A percentile compares a stretch with the other conserved stretches of the same genome.
Conservation (phyloP, 2,888 invertebrate genomes). For the Sericinus montela region DNA sequence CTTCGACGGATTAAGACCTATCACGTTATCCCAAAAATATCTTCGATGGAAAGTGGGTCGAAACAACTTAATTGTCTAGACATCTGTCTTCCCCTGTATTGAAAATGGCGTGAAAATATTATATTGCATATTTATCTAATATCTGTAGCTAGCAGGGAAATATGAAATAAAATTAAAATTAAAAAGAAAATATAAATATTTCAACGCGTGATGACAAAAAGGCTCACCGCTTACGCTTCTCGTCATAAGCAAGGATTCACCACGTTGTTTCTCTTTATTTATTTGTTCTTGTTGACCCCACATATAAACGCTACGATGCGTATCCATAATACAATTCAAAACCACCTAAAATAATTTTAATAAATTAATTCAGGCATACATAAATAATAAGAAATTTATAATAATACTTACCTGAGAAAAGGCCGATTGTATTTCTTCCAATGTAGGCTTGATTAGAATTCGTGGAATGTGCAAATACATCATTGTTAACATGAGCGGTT, state of each 20-base stretch:
- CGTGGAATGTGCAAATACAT: slow-evolving; percentile 83
- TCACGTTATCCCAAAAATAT: too few relatives aligned
- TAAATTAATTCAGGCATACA: background rate
- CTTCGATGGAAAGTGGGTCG: too few relatives aligned
- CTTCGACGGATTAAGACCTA: too few relatives aligned
- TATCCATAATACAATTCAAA: slow-evolving; percentile 83
- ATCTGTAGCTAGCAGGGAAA: too few relatives aligned
- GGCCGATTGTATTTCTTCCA: slow-evolving; percentile 85
- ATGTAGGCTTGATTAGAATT: slow-evolving; percentile 79
- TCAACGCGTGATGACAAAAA: too few relatives aligned
- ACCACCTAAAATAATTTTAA: slow-evolving; percentile 47
- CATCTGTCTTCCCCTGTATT: too few relatives aligned
- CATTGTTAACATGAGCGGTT: slow-evolving; percentile 80
- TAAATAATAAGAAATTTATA: background rate
- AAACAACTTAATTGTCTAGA: too few relatives aligned
- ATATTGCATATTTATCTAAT: too few relatives aligned
- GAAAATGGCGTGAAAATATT: too few relatives aligned
- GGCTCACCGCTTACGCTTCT: slow-evolving; percentile 41
- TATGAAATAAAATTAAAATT: too few relatives aligned
- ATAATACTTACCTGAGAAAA: slow-evolving; percentile 75
- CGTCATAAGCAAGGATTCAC: slow-evolving; percentile 28
- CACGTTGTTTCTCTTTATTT: slow-evolving; percentile 37
- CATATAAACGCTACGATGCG: slow-evolving; percentile 84
- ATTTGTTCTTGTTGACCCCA: slow-evolving; percentile 87
- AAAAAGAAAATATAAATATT: too few relatives aligned